Evolutionary conservation across 1,140 invertebrate genomes (phyloP).

Genomic region (Macrobrachium nipponense): DNA sequence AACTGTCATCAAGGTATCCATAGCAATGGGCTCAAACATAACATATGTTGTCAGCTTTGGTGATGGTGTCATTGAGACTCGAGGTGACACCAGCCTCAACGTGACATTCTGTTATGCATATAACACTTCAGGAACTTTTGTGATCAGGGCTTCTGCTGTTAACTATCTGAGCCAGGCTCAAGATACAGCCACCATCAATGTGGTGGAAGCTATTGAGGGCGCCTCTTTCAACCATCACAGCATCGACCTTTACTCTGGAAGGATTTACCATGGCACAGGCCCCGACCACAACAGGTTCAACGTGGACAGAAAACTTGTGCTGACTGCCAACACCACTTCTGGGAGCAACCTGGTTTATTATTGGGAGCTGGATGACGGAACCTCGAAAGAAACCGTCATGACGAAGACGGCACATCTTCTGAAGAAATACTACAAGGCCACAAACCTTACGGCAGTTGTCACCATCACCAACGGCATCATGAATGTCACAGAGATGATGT

Average conservation of each 20-base stretch:
- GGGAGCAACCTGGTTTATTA: neutral
- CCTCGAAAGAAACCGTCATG: too few species aligned
- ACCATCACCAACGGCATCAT: conserved; percentile 28
- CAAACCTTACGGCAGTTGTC: conserved; percentile 1
- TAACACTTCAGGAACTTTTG: conserved; percentile 13
- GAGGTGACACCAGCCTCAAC: neutral
- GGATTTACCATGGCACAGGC: conserved; percentile 31
- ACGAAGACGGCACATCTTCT: neutral
- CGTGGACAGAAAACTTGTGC: conserved; percentile 19
- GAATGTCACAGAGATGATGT: neutral
- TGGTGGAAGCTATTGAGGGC: conserved; percentile 17
- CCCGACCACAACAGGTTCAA: conserved; percentile 10
- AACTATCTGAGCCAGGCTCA: conserved; percentile 3
- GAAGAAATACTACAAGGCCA: conserved; percentile 23
- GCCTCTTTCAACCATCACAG: conserved; percentile 5
- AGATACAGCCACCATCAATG: neutral
- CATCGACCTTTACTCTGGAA: conserved; percentile 22
- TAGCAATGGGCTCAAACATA: conserved; percentile 29
- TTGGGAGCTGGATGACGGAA: neutral
- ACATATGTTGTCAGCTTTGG: conserved; percentile 38
- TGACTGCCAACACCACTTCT: neutral
- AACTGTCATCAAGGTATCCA: neutral
- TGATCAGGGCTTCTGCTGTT: conserved; percentile 29
- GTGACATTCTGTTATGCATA: neutral
- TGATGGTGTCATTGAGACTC: neutral